Evolutionary conservation across 2,113 vertebrate genomes (phyloP).

Genomic region (Athene noctua): DNA sequence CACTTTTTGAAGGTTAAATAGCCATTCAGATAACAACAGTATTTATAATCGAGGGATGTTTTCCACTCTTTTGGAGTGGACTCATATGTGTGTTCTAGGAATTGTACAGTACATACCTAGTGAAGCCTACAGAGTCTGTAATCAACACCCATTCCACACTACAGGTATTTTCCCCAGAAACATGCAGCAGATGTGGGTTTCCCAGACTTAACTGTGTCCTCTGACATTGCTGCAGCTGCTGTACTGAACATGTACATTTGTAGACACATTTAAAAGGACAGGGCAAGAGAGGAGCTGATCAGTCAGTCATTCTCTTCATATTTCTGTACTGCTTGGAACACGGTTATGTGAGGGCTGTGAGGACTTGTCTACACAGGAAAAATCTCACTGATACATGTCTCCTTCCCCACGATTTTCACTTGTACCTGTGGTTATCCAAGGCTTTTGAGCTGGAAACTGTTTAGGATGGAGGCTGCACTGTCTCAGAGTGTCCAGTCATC

Average conservation of each 20-base stretch:
- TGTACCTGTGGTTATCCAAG: background rate
- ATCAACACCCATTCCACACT: background rate
- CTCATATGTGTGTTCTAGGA: background rate
- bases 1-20: background rate
- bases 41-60: background rate
- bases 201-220: fast-evolving
- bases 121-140: background rate
- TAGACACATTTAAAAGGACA: background rate
- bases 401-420: fast-evolving
- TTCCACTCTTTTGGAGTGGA: background rate
- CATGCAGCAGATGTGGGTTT: background rate
- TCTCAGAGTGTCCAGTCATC: background rate
- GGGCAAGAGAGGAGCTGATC: background rate
- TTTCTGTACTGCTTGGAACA: fast-evolving
- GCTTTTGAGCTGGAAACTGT: background rate
- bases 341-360: background rate
- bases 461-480: background rate
- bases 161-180: background rate
- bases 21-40: background rate
- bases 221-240: background rate
- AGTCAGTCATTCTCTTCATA: background rate
- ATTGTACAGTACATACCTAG: background rate
- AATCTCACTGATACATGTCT: background rate
- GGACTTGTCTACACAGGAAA: background rate
- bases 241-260: fast-evolving